Evolutionary conservation across 2,113 vertebrate genomes (phyloP), one percentile per base, ranked within the genome.

Genomic region (Camelus bactrianus): DNA sequence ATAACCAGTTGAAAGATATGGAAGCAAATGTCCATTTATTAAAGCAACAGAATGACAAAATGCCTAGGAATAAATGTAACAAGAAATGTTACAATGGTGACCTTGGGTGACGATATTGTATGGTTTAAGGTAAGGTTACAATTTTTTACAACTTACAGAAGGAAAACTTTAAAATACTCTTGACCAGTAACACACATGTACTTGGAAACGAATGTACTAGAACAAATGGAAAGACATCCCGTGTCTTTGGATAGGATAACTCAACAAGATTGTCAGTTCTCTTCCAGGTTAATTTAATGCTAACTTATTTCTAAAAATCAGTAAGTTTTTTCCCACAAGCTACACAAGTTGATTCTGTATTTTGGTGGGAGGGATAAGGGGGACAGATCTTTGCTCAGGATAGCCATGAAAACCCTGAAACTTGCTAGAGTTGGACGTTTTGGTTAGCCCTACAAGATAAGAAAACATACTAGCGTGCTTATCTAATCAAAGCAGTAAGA

Each of bases 21-120:
- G 73, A 91, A 89, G 12, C 50, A 62, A 91, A 92, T 81, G 26
- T 50, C 10, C 22, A 62, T 73, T 84, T 87, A 30, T 72, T 84
- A 67, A 7, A 88, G 17, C 22, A 56, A 88, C 28, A 60, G n/a
- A 88, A 83, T 89, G 9, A 95, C 62, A 93, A 90, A 96, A 73
- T 76, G n/a, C 46, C 30, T 67, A 35, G 22, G 42, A 93, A 16
- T 62, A 95, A 77, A 52, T 54, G 17, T 85, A 89, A 80, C 30
- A 86, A 70, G n/a, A 92, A 76, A 65, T 72, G 17, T 83, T 60
- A 58, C 24, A 50, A 0, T 73, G 24, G 72, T 84, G 35, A 95
- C 35, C 52, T 81, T 81, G 64, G 64, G 32, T 82, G 32, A n/a
- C 20, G 46, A 22, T 92, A 3, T 42, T 69, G 4, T 69, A 20